Base-by-base conservation (phyloP, 2,797 vertebrate species). In the Neomorphus geoffroyi region DNA sequence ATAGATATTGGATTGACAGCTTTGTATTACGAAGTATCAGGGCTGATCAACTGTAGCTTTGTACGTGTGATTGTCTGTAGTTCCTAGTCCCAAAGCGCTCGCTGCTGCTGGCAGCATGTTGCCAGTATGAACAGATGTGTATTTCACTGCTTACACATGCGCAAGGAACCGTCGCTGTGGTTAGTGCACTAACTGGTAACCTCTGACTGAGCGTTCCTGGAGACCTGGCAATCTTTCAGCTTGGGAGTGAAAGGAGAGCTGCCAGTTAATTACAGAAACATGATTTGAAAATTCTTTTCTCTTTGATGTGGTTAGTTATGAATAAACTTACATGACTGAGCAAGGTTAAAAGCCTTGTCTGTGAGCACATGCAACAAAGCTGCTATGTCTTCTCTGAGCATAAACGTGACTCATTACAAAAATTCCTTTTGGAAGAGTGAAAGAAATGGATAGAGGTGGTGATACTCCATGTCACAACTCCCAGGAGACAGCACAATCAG, bases 21-120 rank as follows among this genome's bases (percentile, higher is more conserved):
- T 92, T 84, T 86, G 41, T 46, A 83, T 7, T 56, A 19, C 37
- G 61, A 94, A 89, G 46, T 72, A 30, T 32, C 64, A 33, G 37
- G 74, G n/a, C 62, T 72, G 79, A 85, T 94, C 51, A 87, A 9
- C 78, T 93, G 58, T 84, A 66, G 91, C 53, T 41, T 92, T 48
- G 21, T 43, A 14, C 33, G 41, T 56, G 46, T 50, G 51, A 53
- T 67, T 69, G 46, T 28, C 50, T 82, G 9, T 84, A 45, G n/a
- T 37, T 74, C n/a, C 28, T 58, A 45, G 56, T 91, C 50, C 67
- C 51, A 2, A 3, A 32, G 56, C 73, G 30, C 39, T 78, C 22
- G 6, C 64, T 45, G 82, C 57, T 69, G 54, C 74, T 86, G 72
- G 81, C 87, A 77, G 64, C 27, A 3, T n/a, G 22, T 61, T 82